These are phyloP conservation scores for Channa maculata DNA, from an alignment of 2,113 vertebrate species.

Conservation along the genomic window DNA sequence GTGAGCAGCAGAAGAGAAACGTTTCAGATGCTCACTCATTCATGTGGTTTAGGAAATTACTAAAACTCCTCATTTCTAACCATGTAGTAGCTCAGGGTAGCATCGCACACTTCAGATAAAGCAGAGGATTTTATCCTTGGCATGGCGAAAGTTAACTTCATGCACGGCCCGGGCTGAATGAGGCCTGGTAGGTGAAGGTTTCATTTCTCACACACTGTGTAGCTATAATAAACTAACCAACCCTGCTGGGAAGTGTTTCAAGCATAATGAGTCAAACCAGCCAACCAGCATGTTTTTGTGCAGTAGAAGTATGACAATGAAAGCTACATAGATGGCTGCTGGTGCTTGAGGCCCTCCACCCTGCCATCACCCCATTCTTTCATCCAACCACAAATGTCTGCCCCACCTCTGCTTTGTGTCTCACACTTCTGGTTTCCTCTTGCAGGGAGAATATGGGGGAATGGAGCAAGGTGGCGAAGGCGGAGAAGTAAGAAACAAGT, in stretches of 20 bases:
- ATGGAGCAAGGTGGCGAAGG: constrained; percentile 84
- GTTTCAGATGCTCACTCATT: constrained; percentile 28
- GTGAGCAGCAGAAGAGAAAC: constrained; percentile 39
- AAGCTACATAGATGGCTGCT: neutral
- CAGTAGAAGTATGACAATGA: neutral
- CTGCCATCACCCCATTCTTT: constrained; percentile 19
- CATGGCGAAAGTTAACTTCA: constrained; percentile 34
- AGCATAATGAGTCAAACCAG: constrained; percentile 18
- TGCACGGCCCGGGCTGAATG: constrained; percentile 20
- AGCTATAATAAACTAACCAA: constrained; percentile 43
- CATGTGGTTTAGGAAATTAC: constrained; percentile 18
- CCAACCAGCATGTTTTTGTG: constrained; percentile 10
- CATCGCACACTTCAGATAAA: neutral
- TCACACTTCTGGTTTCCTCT: constrained; percentile 23
- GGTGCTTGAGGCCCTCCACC: constrained; percentile 22
- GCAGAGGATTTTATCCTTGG: constrained; percentile 12
- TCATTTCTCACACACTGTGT: neutral
- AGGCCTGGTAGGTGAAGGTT: constrained; percentile 1
- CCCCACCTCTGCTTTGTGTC: neutral
- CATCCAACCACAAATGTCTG: constrained; percentile 1
- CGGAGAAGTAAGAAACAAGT: constrained; percentile 78
- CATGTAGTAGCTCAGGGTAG: neutral
- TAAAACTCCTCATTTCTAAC: constrained; percentile 57
- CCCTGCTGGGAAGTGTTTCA: neutral
- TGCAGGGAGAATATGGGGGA: constrained; percentile 83